Evolutionary conservation across 2,113 vertebrate genomes (phyloP), one percentile per base, ranked within the genome.

Genomic region (Lanius collurio): DNA sequence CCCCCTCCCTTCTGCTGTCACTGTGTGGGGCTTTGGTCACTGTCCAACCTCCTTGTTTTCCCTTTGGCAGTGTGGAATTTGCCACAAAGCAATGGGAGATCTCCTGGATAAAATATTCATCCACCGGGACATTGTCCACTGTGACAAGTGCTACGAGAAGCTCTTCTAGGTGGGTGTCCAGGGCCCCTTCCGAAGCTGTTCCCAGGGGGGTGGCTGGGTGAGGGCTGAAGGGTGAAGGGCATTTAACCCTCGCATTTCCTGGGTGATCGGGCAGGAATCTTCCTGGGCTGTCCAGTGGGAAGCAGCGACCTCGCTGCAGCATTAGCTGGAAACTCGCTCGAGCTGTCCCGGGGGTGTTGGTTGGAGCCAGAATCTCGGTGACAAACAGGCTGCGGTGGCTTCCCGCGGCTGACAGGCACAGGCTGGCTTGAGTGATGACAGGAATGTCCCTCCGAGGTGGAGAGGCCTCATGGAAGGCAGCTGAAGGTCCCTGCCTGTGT

Each of bases 31-130:
- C 74, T 68, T 12, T 91, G 42, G 33, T 65, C 31, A 7, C 47
- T 67, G 33, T 15, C 87, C 60, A 39, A 55, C 53, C 44, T 18
- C 47, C 49, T 27, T 63, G 23, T 94, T 53, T 89, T 91, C 89
- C 59, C 80, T 95, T 91, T 21, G 96, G 41, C 92, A 99, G 99
- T 99, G 99, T 60, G 98, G 95, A 1, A 97, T 98, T 87, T 99
- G 99, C 87, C 97, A 97, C 77, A 99, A 98, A 92, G 98, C 98
- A 2, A 99, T 99, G 99, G 99, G 99, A 95, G 98, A 99, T 73
- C 97, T 99, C 22, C 96, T 99, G 67, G 85, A 98, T 95, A 98
- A 97, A 76, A 98, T 99, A 97, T 99, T 98, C 97, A 97, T 99
- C 91, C 99, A 99, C 37, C 93, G 96, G 11, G 98, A 98, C 83